Conservation (phyloP, 2,797 vertebrate species). For the Phoeniculus purpureus region DNA sequence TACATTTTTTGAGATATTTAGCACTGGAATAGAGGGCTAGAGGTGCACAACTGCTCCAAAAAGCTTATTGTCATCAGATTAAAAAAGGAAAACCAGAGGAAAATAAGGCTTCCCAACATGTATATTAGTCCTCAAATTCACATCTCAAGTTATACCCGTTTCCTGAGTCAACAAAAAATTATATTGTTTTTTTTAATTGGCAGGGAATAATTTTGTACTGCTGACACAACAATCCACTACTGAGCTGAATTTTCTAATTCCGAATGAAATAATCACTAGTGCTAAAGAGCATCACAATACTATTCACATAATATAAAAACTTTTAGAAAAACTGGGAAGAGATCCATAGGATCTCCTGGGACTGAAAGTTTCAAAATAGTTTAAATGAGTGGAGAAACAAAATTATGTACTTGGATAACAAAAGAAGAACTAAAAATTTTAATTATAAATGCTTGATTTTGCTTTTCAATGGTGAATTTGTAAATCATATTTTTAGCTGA, state of each 20-base stretch:
- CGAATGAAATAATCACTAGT: background rate
- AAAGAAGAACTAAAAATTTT: background rate
- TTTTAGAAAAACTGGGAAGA: background rate
- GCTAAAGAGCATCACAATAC: background rate
- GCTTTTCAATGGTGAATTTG: background rate
- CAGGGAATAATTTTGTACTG: background rate
- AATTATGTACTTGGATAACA: background rate
- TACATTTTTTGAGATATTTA: background rate
- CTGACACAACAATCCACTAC: background rate
- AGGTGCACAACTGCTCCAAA: background rate
- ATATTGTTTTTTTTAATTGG: rapidly evolving
- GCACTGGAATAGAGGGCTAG: background rate
- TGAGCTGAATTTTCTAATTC: background rate
- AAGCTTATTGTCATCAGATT: background rate
- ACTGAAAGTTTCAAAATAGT: background rate
- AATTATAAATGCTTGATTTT: background rate
- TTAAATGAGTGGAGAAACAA: background rate
- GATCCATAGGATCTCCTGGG: background rate
- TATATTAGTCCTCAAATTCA: background rate
- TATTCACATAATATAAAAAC: background rate
- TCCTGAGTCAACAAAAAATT: background rate
- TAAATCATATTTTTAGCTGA: background rate
- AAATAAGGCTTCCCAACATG: background rate
- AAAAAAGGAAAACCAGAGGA: background rate
- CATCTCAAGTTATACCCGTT: background rate